Evolutionary conservation across 2,113 vertebrate genomes (phyloP), one percentile per base, ranked within the genome.

Genomic region (Ailurus styani): DNA sequence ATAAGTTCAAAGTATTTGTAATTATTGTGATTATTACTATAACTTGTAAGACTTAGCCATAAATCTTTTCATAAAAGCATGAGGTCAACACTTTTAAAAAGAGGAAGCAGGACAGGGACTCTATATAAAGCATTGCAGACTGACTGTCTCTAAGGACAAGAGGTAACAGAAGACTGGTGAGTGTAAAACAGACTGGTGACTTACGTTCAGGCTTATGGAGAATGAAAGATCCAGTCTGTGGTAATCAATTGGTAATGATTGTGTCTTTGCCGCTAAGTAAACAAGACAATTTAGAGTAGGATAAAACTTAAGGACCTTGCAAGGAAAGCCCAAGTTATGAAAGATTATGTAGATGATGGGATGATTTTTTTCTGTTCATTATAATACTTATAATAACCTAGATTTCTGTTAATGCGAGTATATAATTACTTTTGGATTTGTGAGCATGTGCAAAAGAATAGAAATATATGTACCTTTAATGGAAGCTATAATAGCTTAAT

Each of bases 31-130:
- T 97, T 96, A 92, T 92, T 98, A 94, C 12, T 97, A 84, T 95
- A 94, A 95, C 97, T 97, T 97, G 93, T 97, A 93, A 96, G 92
- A 94, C 83, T 98, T 98, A 93, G 86, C 93, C 95, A 87, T 95
- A 98, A 96, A 94, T 98, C 84, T 97, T 96, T 97, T 96, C 94
- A 60, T 29, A 55, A 64, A 87, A 97, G 85, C 96, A 96, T 98
- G 98, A 96, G 97, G 97, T 98, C 98, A 98, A 97, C 95, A 97
- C 97, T 98, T 98, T 98, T 97, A 87, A 97, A 82, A 91, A 96
- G 62, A 21, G 68, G 87, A 98, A 97, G 97, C 95, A 95, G 96
- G 88, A 90, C 50, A 34, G 92, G 64, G 85, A 90, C 87, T 93
- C 92, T 98, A 98, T 99, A 98, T 98, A 97, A 98, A 97, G 96